Evolutionary conservation across 1,140 invertebrate species (phyloP), one percentile per base, ranked within the genome.

Genomic region (Drosophila dunni): DNA sequence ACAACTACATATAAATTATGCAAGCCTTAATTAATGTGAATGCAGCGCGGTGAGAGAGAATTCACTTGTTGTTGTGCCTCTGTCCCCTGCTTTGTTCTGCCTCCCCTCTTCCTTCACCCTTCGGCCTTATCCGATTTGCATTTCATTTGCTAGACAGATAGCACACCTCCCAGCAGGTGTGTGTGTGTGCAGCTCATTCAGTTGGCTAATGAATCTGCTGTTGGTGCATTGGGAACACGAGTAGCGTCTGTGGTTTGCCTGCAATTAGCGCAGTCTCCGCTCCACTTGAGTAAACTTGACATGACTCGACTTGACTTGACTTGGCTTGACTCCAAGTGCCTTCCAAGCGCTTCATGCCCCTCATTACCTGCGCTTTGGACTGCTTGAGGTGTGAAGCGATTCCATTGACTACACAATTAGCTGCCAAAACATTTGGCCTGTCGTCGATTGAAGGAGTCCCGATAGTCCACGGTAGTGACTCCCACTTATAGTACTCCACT

Each of bases 21-120:
- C 78, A 75, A 64, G 65, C 38, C 65, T 60, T 78, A 84, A 84
- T 85, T 84, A 85, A 85, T 76, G 78, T 58, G 73, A 60, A 61
- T 50, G 38, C 48, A 46, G 17, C 46, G 33, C 36, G 44, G 72
- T 36, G 20, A 42, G n/a, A 6, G 11, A 42, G n/a, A 13, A 6
- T 7, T 42, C 45, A 38, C 44, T 46, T 51, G 64, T 24, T 60
- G 38, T 34, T 51, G 73, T 54, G 29, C 36, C 57, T 48, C 34
- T 2, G 17, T 20, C 1, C n/a, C n/a, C n/a, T 56, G 11, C 36
- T 13, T 42, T 64, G 40, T 38, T 36, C 33, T n/a, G 53, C 24
- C 13, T 34, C 15, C 8, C 53, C n/a, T 7, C 17, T 0, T 15
- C 24, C 24, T 29, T 29, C 24, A 29, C 24, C 20, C 20, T 20